Evolutionary conservation across 2,797 vertebrate genomes (phyloP).

Genomic region (Urocyon cinereoargenteus): DNA sequence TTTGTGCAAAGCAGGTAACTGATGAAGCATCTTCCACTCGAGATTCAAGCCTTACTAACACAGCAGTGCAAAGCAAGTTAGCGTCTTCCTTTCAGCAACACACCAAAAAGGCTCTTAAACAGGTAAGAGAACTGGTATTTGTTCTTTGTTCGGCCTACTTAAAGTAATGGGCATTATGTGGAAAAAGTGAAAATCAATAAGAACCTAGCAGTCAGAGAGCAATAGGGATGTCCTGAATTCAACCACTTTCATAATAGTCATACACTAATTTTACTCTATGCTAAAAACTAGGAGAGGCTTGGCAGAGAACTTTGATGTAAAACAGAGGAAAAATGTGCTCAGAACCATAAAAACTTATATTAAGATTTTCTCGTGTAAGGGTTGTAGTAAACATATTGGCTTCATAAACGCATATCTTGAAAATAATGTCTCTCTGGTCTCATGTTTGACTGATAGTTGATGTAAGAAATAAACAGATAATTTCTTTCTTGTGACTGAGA

Average conservation of each 20-base stretch:
- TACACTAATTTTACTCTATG: conserved; percentile 57
- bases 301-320: neutral
- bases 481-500: neutral
- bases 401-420: conserved; percentile 13
- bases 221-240: neutral
- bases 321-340: neutral
- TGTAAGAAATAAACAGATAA: neutral
- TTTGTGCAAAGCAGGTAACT: conserved; percentile 90
- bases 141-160: neutral
- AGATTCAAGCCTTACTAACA: conserved; percentile 88
- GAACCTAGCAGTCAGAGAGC: neutral
- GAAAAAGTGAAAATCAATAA: neutral
- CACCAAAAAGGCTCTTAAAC: conserved; percentile 93
- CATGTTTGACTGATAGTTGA: neutral
- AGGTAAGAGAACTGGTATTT: conserved; percentile 87
- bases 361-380: neutral
- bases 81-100: conserved; percentile 93
- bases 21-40: conserved; percentile 90
- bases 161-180: neutral
- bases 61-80: conserved; percentile 90
- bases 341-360: neutral
- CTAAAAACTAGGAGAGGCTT: conserved; percentile 22
- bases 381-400: neutral
- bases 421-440: neutral
- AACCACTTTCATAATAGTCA: neutral